A percentile compares a stretch with the other conserved stretches of the same genome.
These are phyloP conservation scores for Pollimyrus isidori DNA, from an alignment of 2,113 vertebrate genomes.

Conservation along the genomic window DNA sequence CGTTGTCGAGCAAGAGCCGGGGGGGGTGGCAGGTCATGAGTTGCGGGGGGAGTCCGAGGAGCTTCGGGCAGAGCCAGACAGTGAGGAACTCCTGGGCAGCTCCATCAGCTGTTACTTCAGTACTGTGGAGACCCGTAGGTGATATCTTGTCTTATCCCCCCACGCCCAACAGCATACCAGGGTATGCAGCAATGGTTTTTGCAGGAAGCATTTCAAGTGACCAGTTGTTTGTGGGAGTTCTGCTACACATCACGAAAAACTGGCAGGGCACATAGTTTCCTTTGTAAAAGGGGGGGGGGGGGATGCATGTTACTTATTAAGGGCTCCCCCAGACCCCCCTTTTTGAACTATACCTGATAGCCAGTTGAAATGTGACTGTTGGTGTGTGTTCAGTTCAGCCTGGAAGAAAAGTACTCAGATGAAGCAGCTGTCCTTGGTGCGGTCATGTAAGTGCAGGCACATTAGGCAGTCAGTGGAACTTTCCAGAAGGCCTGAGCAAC, in stretches of 20 bases:
- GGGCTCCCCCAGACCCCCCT: neutral
- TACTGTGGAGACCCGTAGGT: constrained; percentile 55
- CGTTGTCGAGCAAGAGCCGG: constrained; percentile 77
- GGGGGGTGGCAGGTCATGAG: constrained; percentile 62
- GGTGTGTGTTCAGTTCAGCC: neutral
- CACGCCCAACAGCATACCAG: neutral
- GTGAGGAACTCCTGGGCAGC: constrained; percentile 69
- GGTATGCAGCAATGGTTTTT: neutral
- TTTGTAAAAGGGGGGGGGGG: neutral
- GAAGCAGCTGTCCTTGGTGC: neutral
- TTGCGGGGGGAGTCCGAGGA: constrained; percentile 58
- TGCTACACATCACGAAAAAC: neutral
- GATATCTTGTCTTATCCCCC: neutral
- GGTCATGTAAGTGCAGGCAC: neutral
- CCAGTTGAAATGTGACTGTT: neutral
- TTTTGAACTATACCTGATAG: neutral
- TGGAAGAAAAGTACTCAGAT: neutral
- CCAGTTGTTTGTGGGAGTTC: neutral
- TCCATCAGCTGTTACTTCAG: constrained; percentile 91
- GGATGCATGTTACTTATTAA: neutral
- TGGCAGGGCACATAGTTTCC: neutral
- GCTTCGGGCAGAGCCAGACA: constrained; percentile 26
- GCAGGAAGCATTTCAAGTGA: neutral
- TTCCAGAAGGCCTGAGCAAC: constrained; percentile 66
- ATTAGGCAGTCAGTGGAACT: constrained; percentile 63